Conservation (phyloP, 2,797 vertebrate genomes). For the Gorsachius magnificus region DNA sequence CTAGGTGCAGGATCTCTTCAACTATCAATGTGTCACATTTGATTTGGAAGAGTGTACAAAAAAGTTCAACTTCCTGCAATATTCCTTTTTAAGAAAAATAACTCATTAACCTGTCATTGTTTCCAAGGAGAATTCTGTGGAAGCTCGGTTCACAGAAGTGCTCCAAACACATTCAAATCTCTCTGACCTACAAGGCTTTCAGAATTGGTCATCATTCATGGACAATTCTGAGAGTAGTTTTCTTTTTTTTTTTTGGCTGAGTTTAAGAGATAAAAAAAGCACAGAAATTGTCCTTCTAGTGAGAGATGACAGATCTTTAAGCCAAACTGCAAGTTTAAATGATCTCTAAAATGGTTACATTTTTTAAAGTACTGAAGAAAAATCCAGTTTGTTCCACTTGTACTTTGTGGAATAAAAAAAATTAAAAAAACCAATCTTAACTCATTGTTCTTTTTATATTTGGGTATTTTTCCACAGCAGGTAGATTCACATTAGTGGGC, state of each 20-base stretch:
- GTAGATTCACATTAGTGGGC: not conserved
- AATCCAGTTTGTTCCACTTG: not conserved
- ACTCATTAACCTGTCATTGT: not conserved
- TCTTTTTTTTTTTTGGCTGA: not conserved
- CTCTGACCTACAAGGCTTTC: not conserved
- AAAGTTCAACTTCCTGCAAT: not conserved
- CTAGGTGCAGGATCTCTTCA: not conserved
- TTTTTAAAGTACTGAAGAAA: not conserved
- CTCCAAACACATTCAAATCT: not conserved
- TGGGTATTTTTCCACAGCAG: not conserved
- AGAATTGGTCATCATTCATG: not conserved
- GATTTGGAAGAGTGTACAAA: not conserved
- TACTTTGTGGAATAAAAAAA: not conserved
- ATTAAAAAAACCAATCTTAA: not conserved
- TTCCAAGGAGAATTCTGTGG: not conserved
- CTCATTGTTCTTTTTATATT: not conserved
- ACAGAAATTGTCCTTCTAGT: not conserved
- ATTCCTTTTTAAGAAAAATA: not conserved
- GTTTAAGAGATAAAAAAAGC: not conserved
- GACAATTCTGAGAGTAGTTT: not conserved
- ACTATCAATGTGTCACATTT: not conserved
- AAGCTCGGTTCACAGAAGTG: not conserved
- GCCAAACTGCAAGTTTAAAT: not conserved
- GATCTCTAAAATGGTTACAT: not conserved
- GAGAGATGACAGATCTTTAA: not conserved